Evolutionary conservation across 2,113 vertebrate genomes (phyloP), one percentile per base, ranked within the genome.

Genomic region (Nycticryphes semicollaris): DNA sequence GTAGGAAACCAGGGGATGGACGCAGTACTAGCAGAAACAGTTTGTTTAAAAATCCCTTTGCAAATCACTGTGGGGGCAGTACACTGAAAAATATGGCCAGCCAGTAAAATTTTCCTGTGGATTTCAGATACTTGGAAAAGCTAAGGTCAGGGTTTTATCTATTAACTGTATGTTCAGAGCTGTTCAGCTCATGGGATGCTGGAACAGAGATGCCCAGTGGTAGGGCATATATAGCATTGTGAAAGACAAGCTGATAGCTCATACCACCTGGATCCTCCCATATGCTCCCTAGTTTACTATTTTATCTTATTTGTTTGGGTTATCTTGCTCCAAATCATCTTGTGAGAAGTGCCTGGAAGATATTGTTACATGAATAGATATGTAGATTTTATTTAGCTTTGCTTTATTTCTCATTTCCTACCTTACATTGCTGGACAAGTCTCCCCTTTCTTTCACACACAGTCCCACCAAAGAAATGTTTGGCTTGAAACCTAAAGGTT

Each of bases 171-270:
- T 8, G 3, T 74, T 84, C 39, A 45, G 47, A 84, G n/a, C 75
- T 70, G 20, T 41, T 81, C 14, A 41, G 23, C 19, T 93, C 18
- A 12, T 2, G 1, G 35, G 8, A 87, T 24, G 50, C 22, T 33
- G 47, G n/a, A 73, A 57, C 0, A 0, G 1, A 1, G 3, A 4
- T 37, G 10, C 16, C 5, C 10, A n/a, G 18, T 21, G 20, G 9
- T 41, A 18, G 6, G 13, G 9, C 9, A 50, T 3, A 1, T 35
- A 8, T 2, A 50, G 22, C 41, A 6, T 20, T 41, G 12, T 28
- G 23, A 45, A 66, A 62, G 33, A 33, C 14, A 85, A 31, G 17
- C 13, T 82, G 28, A 21, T 67, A 23, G 10, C 8, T 76, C 43
- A 2, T 45, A 43, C 27, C 20, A 73, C 35, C 10, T 4, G 3